Base-by-base conservation (phyloP, 2,888 invertebrate genomes). In the Phytoseiulus persimilis region DNA sequence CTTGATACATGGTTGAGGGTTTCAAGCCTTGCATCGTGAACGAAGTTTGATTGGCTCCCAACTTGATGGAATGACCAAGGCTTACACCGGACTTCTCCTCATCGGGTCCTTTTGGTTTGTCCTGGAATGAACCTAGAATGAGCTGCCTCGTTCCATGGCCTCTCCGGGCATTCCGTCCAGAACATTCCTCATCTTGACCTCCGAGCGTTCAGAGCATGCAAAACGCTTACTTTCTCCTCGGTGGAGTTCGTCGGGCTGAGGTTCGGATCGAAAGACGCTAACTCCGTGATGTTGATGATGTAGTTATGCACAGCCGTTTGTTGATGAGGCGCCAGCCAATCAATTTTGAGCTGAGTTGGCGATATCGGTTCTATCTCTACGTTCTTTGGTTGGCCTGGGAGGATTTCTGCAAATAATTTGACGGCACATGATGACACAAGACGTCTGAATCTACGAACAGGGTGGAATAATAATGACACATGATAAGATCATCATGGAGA, bases 1-100 rank as follows among this genome's bases (percentile, higher is more conserved):
- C 94, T 92, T 96, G 96, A 92, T 96, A 96, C 96, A 96, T 96
- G 0, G 96, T 96, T 92, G 95, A 95, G 0, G 96, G 95, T 23
- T 94, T 93, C 83, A 96, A 93, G 92, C 95, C 94, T 91, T 94
- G 94, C 0, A 96, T 92, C 0, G 94, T 92, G 83, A 90, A 91
- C 33, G 90, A 90, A 0, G 90, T 91, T 65, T 90, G 90, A 31
- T 89, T 90, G 18, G 90, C 84, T 33, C 83, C 83, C 5, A 90
- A 83, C 83, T 87, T 87, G 89, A 89, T 87, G 28, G 87, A 87
- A 31, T 87, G 87, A 18, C 87, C 87, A 9, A 87, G 87, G 32
- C 87, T 87, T 0, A 87, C 87, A 9, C 87, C 87, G 11, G 87
- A 87, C 18, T 31, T 87, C 32, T 87, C 87, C 87, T 87, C 87